Base-by-base conservation (phyloP, 2,888 invertebrate genomes). In the Coleophora deauratella region DNA sequence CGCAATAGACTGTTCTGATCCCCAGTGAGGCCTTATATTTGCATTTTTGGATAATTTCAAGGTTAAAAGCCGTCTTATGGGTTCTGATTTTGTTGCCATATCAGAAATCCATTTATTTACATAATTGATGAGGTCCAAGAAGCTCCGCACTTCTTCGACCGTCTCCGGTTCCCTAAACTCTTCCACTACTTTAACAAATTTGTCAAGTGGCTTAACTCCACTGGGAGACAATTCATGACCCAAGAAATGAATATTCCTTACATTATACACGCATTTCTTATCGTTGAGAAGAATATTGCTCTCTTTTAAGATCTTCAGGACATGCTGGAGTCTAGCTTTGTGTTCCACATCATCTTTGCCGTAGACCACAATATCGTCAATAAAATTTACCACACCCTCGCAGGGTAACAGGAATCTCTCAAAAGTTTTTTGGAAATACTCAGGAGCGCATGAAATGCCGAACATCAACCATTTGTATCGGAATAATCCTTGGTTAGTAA, bases 361-460 rank as follows among this genome's bases (percentile, higher is more conserved):
- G 33, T 35, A 55, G 0, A 59, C 35, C 0, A n/a, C n/a, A n/a
- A n/a, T n/a, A n/a, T n/a, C n/a, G n/a, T n/a, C n/a, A n/a, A n/a
- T n/a, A n/a, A n/a, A n/a, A n/a, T n/a, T n/a, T n/a, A n/a, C n/a
- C 0, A 42, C 50, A 0, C 54, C 56, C 12, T 55, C 49, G 9
- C 54, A 59, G 0, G 9, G 6, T 6, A 55, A 9, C 0, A 57
- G 33, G 3, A 60, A 45, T 33, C 33, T 48, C 43, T 62, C 58
- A 36, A 45, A 45, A 6, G 54, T 54, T 47, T 71, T 65, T 51
- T 44, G 40, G 11, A 40, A 44, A 9, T 10, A 9, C 27, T 44
- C 76, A 2, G 66, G 59, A 27, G 75, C 77, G 32, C 66, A 64
- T 61, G 28, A 66, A 42, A 33, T n/a, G n/a, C n/a, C n/a, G n/a